Base-by-base conservation (phyloP, 2,888 invertebrate genomes). In the Smittia aterrima region DNA sequence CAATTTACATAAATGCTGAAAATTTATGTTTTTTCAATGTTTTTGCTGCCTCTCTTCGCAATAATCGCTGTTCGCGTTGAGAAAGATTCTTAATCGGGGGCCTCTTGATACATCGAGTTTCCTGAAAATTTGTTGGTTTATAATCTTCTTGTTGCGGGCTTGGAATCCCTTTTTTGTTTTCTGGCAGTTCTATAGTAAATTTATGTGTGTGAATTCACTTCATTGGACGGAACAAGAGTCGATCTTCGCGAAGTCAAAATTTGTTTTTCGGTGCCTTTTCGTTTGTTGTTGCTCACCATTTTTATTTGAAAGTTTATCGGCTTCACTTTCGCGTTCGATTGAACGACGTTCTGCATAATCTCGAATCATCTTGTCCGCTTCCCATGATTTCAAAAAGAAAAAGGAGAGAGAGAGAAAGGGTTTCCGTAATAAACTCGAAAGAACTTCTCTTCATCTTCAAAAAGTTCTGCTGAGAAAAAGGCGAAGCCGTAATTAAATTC, bases 1-100 rank as follows among this genome's bases (percentile, higher is more conserved):
- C 64, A 47, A 70, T 70, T 70, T 70, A 70, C 70, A 70, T 70
- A 70, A 70, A 70, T 53, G 70, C 53, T 47, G 70, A 53, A 70
- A 67, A 70, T 70, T 70, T 70, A 70, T 70, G 70, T 70, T 70
- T 70, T 70, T 40, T 25, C 27, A 47, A 70, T 70, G 70, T 70
- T 70, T 70, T 38, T 53, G 53, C 16, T 70, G 70, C 53, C 70
- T 70, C 53, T 22, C 16, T 64, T 64, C 20, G 58, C 58, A 9
- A 20, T 58, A 58, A 47, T 47, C 53, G 53, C 53, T 13, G n/a
- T 47, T 47, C 18, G 53, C 53, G 16, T 47, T 47, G 18, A 47
- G 18, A 18, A 16, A 47, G 53, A 18, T 47, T 41, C n/a, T 66
- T 22, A 62, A 62, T 62, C 62, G 32, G 32, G 32, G 32, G 62